Evolutionary conservation across 2,113 vertebrate species (phyloP).

Genomic region (Hippocampus abdominalis): DNA sequence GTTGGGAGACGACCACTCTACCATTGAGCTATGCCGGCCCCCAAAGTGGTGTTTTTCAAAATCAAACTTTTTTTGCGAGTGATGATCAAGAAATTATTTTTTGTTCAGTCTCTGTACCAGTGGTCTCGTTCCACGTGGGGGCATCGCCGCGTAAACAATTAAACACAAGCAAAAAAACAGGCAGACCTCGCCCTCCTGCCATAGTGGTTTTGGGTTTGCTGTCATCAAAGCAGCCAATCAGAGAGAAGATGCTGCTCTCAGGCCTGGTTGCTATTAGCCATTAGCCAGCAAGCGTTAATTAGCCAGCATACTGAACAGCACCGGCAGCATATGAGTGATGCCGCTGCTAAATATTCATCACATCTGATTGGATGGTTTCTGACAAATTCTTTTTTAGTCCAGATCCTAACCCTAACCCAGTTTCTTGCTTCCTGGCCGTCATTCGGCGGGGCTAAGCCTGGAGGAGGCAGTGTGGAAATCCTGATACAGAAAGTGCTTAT

Average conservation of each 20-base stretch:
- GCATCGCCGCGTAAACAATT: not conserved
- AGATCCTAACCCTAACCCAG: not conserved
- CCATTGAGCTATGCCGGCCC: too few species aligned
- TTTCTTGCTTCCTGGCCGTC: constrained; percentile 9
- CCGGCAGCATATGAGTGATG: not conserved
- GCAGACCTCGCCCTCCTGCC: constrained; percentile 1
- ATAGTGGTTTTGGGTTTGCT: not conserved
- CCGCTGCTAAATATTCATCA: not conserved
- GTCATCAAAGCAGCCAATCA: constrained; percentile 47
- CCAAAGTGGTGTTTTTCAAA: too few species aligned
- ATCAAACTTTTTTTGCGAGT: too few species aligned
- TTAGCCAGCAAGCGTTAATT: not conserved
- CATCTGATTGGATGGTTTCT: not conserved
- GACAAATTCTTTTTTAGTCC: not conserved
- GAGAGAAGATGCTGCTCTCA: constrained; percentile 3
- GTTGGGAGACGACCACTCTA: too few species aligned
- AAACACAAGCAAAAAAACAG: not conserved
- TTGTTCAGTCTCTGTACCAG: not conserved
- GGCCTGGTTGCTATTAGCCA: not conserved
- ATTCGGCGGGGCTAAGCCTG: constrained; percentile 2
- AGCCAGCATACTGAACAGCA: not conserved
- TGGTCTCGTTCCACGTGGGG: not conserved
- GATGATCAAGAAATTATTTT: too few species aligned
- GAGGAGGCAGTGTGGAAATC: constrained; percentile 1
- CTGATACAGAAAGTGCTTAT: constrained; percentile 43